Percentiles rank a stretch among this genome's conserved stretches.
Conservation (phyloP, 2,888 invertebrate species). For the Oxyscelio sp. region DNA sequence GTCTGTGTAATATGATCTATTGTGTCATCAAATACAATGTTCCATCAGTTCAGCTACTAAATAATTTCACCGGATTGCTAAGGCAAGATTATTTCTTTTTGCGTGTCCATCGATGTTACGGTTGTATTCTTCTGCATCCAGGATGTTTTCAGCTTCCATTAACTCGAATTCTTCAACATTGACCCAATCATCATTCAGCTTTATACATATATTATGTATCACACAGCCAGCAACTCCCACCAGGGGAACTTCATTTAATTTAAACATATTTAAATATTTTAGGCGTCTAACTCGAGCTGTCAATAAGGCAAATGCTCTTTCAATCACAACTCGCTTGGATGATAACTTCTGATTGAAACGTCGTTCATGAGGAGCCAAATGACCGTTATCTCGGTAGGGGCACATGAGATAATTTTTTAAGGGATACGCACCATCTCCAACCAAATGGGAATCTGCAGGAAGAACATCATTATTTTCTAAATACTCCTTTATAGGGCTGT, state of each 20-base stretch:
- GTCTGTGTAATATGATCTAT: too few species aligned
- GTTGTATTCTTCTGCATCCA: too few species aligned
- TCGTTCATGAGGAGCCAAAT: slow-evolving; percentile 27
- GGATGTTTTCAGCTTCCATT: too few species aligned
- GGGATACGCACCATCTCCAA: slow-evolving; percentile 50
- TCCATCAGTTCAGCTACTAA: too few species aligned
- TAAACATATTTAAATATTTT: slow-evolving; percentile 33
- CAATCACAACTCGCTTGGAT: slow-evolving; percentile 32
- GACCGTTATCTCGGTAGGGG: slow-evolving; percentile 37
- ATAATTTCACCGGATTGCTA: too few species aligned
- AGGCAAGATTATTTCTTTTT: too few species aligned
- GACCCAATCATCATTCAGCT: slow-evolving; percentile 25
- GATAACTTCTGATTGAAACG: slow-evolving; percentile 21
- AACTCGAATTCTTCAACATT: too few species aligned
- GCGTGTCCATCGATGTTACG: too few species aligned
- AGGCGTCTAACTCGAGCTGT: slow-evolving; percentile 30
- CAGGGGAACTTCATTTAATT: slow-evolving; percentile 20
- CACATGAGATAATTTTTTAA: slow-evolving; percentile 18
- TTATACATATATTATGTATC: slow-evolving; percentile 28
- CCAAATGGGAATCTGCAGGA: slow-evolving; percentile 25
- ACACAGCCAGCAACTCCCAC: slow-evolving; percentile 31
- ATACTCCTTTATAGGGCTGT: slow-evolving; percentile 33
- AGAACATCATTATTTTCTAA: background rate
- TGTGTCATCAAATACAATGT: too few species aligned
- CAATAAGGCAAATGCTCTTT: slow-evolving; percentile 19